Base-by-base conservation (phyloP, 1,140 invertebrate species). In the Pseudomyrmex concolor region DNA sequence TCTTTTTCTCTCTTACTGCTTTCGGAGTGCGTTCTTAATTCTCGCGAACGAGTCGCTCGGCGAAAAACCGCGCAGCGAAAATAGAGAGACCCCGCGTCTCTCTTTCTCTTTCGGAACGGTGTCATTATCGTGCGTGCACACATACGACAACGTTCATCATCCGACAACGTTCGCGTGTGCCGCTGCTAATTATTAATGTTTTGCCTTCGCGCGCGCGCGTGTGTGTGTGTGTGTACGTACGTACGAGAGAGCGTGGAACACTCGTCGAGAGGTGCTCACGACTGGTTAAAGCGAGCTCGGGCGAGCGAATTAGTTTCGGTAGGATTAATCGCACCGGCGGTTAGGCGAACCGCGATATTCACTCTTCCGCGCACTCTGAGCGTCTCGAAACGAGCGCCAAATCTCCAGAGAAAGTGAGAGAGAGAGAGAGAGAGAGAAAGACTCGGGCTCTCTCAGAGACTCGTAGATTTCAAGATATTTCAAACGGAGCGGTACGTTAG, bases 231-330 rank as follows among this genome's bases (percentile, higher is more conserved):
- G 3, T 4, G 25, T 34, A 5, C 7, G 5, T 34, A 34, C 5
- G 0, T 51, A 13, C 10, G 12, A 66, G 62, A 25, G 57, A 19
- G 55, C 55, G 19, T 13, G 19, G 7, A 15, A 15, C 13, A 13
- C 22, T 80, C 19, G 76, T 50, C 76, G 54, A 34, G 66, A 70
- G 59, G 22, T 60, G 43, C 59, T 62, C 68, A 59, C 22, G 67
- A 19, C 64, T 74, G 90, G 68, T 90, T 90, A 90, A 89, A 90
- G 89, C 85, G 86, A 90, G 89, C 90, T 91, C 87, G 90, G 85
- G 73, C 85, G 89, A 87, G 86, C 89, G 90, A 92, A 92, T 92
- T 91, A 92, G 88, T 92, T 91, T 91, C 89, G 77, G 87, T 88
- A 89, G 89, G 89, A 92, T 91, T 92, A 92, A 92, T 91, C 89